phyloP scores from a whole-genome alignment of 1,140 invertebrate genomes.

The Scaptomyza pallida region DNA sequence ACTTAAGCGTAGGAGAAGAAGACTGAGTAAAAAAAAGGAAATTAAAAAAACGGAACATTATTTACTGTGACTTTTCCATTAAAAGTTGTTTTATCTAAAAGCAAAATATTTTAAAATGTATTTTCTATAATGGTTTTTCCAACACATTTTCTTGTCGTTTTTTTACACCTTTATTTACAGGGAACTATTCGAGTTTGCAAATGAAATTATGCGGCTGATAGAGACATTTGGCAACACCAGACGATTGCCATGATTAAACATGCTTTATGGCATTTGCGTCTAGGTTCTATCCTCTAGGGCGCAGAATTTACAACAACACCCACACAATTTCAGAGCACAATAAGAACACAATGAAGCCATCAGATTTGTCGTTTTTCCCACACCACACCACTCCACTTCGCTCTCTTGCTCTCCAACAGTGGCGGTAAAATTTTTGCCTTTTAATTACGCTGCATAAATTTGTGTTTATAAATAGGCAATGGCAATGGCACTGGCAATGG shows the following conservation, averaged over 20 bases:
- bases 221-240: slow-evolving; percentile 10
- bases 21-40: slow-evolving; percentile 1
- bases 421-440: slow-evolving; percentile 74
- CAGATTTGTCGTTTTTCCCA: slow-evolving; percentile 24
- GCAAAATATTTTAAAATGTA: background rate
- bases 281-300: slow-evolving; percentile 12
- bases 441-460: slow-evolving; percentile 83
- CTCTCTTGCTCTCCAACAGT: slow-evolving; percentile 1
- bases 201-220: slow-evolving; percentile 24
- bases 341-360: slow-evolving; percentile 71
- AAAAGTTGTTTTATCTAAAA: background rate
- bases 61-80: slow-evolving; percentile 36
- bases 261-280: slow-evolving; percentile 39
- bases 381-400: no score
- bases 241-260: slow-evolving; percentile 42
- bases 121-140: background rate
- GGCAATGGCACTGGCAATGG: slow-evolving; percentile 33
- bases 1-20: background rate
- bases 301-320: slow-evolving; percentile 49
- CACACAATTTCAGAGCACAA: slow-evolving; percentile 58
- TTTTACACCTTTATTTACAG: background rate
- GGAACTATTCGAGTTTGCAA: background rate
- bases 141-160: background rate
- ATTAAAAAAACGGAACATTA: slow-evolving; percentile 34
- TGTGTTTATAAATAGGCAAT: slow-evolving; percentile 79